Evolutionary conservation across 2,797 vertebrate species (phyloP).

Genomic region (Apogon hyalosoma): DNA sequence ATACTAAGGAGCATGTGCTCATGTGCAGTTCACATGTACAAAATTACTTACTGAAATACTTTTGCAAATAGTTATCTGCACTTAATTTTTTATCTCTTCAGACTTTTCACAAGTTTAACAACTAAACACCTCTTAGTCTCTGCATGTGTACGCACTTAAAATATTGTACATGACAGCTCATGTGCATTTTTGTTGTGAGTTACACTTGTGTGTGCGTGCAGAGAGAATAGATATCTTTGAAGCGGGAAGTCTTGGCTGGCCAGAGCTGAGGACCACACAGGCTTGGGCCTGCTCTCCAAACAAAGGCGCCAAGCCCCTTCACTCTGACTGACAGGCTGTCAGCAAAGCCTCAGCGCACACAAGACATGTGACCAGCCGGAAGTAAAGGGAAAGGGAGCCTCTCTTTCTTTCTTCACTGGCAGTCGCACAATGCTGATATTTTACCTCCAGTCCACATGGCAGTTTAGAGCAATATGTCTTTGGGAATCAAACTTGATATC

Average conservation of each 20-base stretch:
- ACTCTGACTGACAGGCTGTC: conserved; percentile 84
- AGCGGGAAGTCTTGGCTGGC: conserved; percentile 66
- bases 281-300: conserved; percentile 78
- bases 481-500: conserved; percentile 37
- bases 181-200: conserved; percentile 33
- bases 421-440: conserved; percentile 45
- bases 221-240: conserved; percentile 68
- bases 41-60: conserved; percentile 19
- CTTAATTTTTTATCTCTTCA: conserved; percentile 11
- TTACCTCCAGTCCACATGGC: conserved; percentile 19
- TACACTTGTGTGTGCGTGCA: conserved; percentile 20
- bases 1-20: conserved; percentile 41
- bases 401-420: conserved; percentile 52
- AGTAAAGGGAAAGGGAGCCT: conserved; percentile 62
- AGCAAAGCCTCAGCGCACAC: conserved; percentile 74
- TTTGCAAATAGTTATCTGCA: conserved; percentile 29
- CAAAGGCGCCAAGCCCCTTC: conserved; percentile 79
- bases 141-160: background rate
- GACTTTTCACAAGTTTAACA: background rate
- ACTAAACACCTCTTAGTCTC: background rate
- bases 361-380: conserved; percentile 78
- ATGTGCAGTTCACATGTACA: conserved; percentile 18
- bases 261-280: conserved; percentile 84
- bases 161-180: background rate
- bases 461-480: conserved; percentile 22